These are phyloP conservation scores for Rhagoletis zephyria DNA, from an alignment of 1,140 invertebrate genomes.

Conservation along the genomic window DNA sequence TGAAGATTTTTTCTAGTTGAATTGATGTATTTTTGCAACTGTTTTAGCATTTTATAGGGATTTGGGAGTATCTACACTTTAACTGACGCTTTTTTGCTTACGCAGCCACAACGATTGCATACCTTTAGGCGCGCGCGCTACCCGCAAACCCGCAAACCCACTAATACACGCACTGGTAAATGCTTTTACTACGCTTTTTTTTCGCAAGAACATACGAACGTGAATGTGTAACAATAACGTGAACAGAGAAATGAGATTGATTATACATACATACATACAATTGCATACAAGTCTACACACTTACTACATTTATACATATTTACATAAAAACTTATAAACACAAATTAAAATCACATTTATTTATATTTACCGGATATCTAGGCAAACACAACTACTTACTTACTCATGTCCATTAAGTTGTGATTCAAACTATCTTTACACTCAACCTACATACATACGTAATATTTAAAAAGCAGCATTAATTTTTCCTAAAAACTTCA, in stretches of 20 bases:
- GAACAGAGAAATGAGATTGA: neutral
- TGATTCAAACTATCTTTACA: conserved; percentile 2
- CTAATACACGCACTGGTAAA: neutral
- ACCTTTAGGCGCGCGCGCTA: conserved; percentile 10
- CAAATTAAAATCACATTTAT: no score
- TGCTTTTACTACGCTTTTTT: conserved; percentile 26
- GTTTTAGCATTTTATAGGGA: neutral
- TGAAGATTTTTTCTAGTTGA: neutral
- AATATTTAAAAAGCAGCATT: neutral
- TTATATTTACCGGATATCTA: no score
- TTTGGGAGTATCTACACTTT: neutral
- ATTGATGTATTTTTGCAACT: neutral
- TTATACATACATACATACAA: neutral
- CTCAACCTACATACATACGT: neutral
- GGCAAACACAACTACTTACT: no score
- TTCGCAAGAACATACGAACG: conserved; percentile 27
- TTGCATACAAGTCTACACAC: neutral
- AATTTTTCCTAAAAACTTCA: neutral
- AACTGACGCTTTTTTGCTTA: conserved; percentile 4
- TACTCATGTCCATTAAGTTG: neutral
- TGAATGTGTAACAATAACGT: conserved; percentile 2
- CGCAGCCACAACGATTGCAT: neutral
- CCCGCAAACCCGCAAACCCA: neutral
- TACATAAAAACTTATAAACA: neutral
- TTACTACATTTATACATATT: neutral